Base-by-base conservation (phyloP, 2,113 vertebrate genomes). In the Notechis scutatus region DNA sequence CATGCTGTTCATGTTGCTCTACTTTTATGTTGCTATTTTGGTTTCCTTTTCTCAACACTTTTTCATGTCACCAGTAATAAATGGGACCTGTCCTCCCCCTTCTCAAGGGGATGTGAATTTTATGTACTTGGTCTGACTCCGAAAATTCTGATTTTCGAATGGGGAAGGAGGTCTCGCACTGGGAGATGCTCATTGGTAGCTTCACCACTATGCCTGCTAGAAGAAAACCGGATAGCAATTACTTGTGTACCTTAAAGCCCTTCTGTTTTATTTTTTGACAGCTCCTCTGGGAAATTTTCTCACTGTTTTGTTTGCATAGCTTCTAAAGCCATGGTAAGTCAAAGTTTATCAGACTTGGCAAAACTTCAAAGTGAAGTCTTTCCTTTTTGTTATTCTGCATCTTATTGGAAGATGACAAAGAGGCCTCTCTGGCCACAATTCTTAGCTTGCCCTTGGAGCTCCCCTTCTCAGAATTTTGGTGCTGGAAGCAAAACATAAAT, bases 31-130 rank as follows among this genome's bases (percentile, higher is more conserved):
- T 96, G 39, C 94, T 97, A 93, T 96, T 97, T 96, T 94, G 2
- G 89, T 96, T 97, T 95, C 88, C 93, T 95, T 95, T 94, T 95
- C 86, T 94, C 91, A 90, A 94, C 94, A 91, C 96, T 97, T 97
- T 95, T 97, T 94, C 90, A 93, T 85, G 92, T 95, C 90, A 92
- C 91, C 85, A 74, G 45, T 95, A 95, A 96, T 90, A 96, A 96
- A 96, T 95, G 90, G 93, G 92, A 34, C 10, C 95, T 96, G 92
- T 45, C 91, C 42, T 87, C 54, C 23, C 20, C 42, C 91, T 93
- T 96, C 57, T 95, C 64, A 0, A 85, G 96, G 95, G 95, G 96
- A 92, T 91, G 89, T 24, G 90, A 85, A 59, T 94, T 96, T 96
- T 95, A 93, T 96, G 54, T 92, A 55, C 23, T 96, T 95, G 94